Conservation (phyloP, 2,797 vertebrate genomes). For the Miichthys miiuy region DNA sequence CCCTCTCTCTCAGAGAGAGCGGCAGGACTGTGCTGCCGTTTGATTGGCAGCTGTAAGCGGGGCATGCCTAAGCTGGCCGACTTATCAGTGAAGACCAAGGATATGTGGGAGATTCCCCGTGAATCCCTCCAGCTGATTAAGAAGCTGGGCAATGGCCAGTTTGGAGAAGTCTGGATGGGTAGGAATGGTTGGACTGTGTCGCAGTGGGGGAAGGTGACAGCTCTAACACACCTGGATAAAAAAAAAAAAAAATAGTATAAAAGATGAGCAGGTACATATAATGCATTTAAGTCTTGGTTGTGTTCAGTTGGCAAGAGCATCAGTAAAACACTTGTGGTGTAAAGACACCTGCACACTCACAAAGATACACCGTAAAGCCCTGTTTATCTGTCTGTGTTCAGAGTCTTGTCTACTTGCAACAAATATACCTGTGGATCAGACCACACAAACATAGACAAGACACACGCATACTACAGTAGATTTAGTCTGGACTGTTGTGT, state of each 20-base stretch:
- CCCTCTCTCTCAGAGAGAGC: conserved; percentile 87
- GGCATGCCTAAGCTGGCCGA: conserved; percentile 94
- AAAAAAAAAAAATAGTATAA: conserved; percentile 18
- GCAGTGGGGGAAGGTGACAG: conserved; percentile 45
- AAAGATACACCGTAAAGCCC: conserved; percentile 34
- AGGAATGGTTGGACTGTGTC: conserved; percentile 75
- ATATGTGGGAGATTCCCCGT: conserved; percentile 94
- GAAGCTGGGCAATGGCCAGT: conserved; percentile 95
- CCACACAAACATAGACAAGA: conserved; percentile 25
- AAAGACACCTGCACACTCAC: conserved; percentile 17
- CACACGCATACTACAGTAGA: conserved; percentile 3
- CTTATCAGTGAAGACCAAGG: conserved; percentile 96
- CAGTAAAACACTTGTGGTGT: conserved; percentile 32
- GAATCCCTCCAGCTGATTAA: conserved; percentile 94
- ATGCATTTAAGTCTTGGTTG: conserved; percentile 9
- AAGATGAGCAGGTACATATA: conserved; percentile 43
- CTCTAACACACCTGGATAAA: conserved; percentile 53
- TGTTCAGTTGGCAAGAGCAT: conserved; percentile 28
- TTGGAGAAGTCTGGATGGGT: conserved; percentile 98
- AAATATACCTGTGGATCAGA: conserved; percentile 13
- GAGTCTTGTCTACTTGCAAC: conserved; percentile 19
- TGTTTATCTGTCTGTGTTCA: conserved; percentile 31
- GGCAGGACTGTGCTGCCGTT: conserved; percentile 91
- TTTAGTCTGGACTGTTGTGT: conserved; percentile 27
- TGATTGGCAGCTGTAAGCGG: conserved; percentile 92